Percentiles rank a stretch among this genome's conserved stretches.
Evolutionary conservation across 2,113 vertebrate species (phyloP).

Genomic region (Kobus ellipsiprymnus): DNA sequence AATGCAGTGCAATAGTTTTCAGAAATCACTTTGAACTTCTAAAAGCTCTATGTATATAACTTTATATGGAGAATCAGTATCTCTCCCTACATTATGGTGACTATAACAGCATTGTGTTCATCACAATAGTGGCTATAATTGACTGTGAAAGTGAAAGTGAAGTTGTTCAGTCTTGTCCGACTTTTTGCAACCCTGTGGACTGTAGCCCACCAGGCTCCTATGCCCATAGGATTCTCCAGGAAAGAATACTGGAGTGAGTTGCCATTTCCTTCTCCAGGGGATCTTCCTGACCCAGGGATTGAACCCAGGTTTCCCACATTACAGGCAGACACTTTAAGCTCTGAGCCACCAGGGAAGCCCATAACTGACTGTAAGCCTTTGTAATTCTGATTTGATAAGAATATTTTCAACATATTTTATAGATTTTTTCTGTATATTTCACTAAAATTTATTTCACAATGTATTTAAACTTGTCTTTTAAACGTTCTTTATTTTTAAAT

Average conservation of each 20-base stretch:
- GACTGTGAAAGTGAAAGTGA: not conserved
- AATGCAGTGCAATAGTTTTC: not conserved
- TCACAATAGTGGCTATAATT: not conserved
- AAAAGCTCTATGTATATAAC: not conserved
- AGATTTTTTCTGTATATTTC: not conserved
- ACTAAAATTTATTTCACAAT: not conserved
- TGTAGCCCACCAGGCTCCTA: too few relatives aligned
- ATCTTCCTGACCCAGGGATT: too few relatives aligned
- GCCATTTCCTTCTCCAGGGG: too few relatives aligned
- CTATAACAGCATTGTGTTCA: not conserved
- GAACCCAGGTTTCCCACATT: too few relatives aligned
- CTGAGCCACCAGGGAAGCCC: too few relatives aligned
- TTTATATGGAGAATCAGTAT: not conserved
- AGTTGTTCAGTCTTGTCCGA: too few relatives aligned
- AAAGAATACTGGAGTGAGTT: too few relatives aligned
- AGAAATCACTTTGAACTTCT: not conserved
- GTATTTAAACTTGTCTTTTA: not conserved
- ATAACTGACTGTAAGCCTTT: not conserved
- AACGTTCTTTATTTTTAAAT: not conserved
- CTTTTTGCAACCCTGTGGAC: fast-evolving
- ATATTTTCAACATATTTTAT: not conserved
- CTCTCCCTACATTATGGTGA: not conserved
- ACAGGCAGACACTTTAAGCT: too few relatives aligned
- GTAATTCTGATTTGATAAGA: not conserved
- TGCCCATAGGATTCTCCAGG: too few relatives aligned